Evolutionary conservation across 2,113 vertebrate species (phyloP).

Genomic region (Lamprologus sp.): DNA sequence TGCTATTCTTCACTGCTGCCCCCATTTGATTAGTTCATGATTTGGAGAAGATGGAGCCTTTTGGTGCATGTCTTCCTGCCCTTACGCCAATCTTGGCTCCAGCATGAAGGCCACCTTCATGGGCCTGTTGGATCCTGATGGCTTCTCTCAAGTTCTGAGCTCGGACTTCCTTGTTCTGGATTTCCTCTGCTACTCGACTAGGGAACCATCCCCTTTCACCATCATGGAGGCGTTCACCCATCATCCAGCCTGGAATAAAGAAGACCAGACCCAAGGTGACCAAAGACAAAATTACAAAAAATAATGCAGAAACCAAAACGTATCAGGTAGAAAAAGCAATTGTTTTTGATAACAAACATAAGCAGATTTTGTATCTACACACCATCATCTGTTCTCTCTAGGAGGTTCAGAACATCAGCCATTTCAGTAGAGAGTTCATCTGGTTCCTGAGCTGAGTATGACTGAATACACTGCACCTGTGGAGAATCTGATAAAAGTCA

Average conservation of each 20-base stretch:
- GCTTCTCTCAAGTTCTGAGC: slow-evolving; percentile 92
- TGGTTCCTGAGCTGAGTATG: slow-evolving; percentile 86
- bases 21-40: slow-evolving; percentile 23
- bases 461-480: slow-evolving; percentile 96
- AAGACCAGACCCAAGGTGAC: not conserved
- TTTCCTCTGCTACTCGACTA: slow-evolving; percentile 85
- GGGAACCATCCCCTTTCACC: slow-evolving; percentile 97
- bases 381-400: slow-evolving; percentile 91
- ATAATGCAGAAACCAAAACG: not conserved
- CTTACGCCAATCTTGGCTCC: slow-evolving; percentile 22
- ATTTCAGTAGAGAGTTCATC: slow-evolving; percentile 93
- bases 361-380: not conserved
- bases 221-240: slow-evolving; percentile 90
- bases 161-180: slow-evolving; percentile 87
- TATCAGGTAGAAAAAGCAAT: not conserved
- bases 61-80: slow-evolving; percentile 39
- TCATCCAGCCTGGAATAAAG: slow-evolving; percentile 83
- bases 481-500: slow-evolving; percentile 76
- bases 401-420: slow-evolving; percentile 87
- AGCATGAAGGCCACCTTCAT: slow-evolving; percentile 60
- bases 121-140: slow-evolving; percentile 85
- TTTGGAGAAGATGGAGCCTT: slow-evolving; percentile 31
- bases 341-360: not conserved
- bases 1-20: slow-evolving; percentile 13
- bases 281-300: not conserved